Evolutionary conservation across 2,888 invertebrate genomes (phyloP), one percentile per base, ranked within the genome.

Genomic region (Heliconius erato): DNA sequence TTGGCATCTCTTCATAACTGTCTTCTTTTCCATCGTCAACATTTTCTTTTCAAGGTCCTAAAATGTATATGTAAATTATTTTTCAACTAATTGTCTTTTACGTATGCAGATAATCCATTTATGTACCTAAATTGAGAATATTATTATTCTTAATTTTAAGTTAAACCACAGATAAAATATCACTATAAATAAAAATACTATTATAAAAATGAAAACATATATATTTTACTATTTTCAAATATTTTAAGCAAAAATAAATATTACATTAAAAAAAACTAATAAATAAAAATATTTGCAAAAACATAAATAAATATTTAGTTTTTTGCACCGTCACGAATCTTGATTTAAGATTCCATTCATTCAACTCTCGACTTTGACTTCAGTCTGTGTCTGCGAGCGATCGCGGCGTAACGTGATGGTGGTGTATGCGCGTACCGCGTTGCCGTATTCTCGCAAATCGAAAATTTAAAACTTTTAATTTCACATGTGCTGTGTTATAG

Each of bases 321-420:
- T 80, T 81, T 82, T 76, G 78, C 79, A 49, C 49, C 74, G 79
- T 86, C 84, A 81, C 82, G 82, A 82, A 84, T 82, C 82, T 80
- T 67, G 81, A 85, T 79, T 85, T 82, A 83, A 82, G 78, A 80
- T 81, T 85, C 35, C 86, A 86, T 83, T 84, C 80, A 82, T 84
- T 84, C 84, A 83, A 84, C 82, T 71, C 63, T 88, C 88, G 86
- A 85, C 87, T 67, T 7, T 78, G 78, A 79, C 80, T 74, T 83
- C 90, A 94, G 94, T 94, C 89, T 87, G 92, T 93, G 94, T 94
- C 89, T 88, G 92, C 92, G 91, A 90, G 91, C 90, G 88, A 87
- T 87, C 88, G 92, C 90, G 89, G 90, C 86, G 83, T 63, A 83
- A 83, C 76, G 80, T 68, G 84, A 87, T 85, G 84, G 91, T 85